Conservation (phyloP, 2,888 invertebrate genomes). For the Callosobruchus maculatus region DNA sequence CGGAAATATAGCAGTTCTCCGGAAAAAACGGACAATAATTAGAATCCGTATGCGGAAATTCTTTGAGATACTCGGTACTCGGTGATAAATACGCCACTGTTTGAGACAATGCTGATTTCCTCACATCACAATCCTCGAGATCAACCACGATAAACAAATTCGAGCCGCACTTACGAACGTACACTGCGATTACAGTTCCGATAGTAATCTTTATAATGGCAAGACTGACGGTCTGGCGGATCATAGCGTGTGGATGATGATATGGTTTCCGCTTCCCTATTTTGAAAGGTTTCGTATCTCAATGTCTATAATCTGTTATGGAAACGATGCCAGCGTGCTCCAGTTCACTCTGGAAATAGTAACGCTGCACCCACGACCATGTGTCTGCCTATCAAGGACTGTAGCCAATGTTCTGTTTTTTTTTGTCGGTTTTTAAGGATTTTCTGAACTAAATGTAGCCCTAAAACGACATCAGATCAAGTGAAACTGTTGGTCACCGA, state of each 20-base stretch:
- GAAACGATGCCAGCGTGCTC: neutral
- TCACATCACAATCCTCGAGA: neutral
- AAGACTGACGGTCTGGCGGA: neutral
- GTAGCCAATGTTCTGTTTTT: no score
- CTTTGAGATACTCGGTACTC: no score
- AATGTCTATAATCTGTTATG: neutral
- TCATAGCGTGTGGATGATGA: neutral
- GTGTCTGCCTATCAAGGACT: no score
- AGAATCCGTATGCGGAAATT: no score
- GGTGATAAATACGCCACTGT: no score
- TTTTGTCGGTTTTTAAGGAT: no score
- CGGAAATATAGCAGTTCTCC: no score
- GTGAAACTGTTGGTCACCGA: no score
- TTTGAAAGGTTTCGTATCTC: constrained; percentile 1
- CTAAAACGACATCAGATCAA: no score
- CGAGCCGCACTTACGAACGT: neutral
- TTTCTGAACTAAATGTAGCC: no score
- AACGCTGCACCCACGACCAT: neutral
- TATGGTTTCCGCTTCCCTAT: constrained; percentile 1
- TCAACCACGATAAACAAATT: neutral
- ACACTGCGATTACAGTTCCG: neutral
- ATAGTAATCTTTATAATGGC: neutral
- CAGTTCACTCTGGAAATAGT: neutral
- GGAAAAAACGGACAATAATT: no score
- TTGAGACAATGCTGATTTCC: no score